These are phyloP conservation scores for Tipula vernalis DNA, from an alignment of 2,888 invertebrate genomes.

Conservation along the genomic window DNA sequence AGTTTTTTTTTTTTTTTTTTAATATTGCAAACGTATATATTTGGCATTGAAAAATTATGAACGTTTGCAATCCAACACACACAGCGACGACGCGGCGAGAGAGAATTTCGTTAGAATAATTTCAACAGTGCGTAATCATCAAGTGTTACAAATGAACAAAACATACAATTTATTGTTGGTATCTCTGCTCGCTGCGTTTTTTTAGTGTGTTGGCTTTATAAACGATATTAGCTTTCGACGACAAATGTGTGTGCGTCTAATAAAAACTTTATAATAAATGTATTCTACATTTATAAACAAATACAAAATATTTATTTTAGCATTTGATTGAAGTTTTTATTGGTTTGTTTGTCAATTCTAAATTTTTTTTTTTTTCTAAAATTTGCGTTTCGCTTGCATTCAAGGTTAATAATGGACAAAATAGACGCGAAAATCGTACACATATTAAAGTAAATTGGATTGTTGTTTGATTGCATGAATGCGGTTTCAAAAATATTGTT, in stretches of 20 bases:
- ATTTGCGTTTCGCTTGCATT: neutral
- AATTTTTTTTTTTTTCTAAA: neutral
- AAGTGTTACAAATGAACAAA: neutral
- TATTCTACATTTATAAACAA: neutral
- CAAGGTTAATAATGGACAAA: neutral
- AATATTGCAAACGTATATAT: neutral
- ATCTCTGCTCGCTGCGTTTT: neutral
- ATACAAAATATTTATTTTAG: neutral
- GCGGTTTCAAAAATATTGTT: no score
- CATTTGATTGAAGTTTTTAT: neutral
- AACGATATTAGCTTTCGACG: no score
- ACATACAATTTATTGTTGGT: neutral
- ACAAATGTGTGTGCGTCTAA: neutral
- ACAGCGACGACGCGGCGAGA: neutral
- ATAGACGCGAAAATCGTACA: neutral
- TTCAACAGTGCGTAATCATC: neutral
- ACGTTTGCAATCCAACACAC: neutral
- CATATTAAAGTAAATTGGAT: no score
- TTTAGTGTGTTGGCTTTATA: neutral
- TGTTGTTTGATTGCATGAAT: no score
- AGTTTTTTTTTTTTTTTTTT: neutral
- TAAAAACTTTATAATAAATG: neutral
- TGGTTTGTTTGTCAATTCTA: neutral
- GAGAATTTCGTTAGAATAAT: neutral
- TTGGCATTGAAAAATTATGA: neutral